Base-by-base conservation (phyloP, 2,888 invertebrate species). In the Tiliacea aurago region DNA sequence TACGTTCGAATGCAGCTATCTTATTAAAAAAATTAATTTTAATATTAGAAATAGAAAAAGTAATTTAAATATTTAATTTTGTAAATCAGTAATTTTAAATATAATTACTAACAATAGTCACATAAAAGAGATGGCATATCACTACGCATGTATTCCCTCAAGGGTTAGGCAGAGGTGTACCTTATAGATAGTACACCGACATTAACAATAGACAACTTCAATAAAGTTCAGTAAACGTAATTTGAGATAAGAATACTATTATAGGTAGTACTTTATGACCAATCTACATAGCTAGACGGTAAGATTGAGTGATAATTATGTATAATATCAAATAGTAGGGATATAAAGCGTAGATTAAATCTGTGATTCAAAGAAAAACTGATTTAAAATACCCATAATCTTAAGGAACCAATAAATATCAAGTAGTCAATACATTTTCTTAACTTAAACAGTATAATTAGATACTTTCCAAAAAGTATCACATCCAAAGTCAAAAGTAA, bases 401-500 rank as follows among this genome's bases (percentile, higher is more conserved):
- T 28, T 47, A 41, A 41, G n/a, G 2, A 53, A 61, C 15, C 23
- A 53, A 61, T 70, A 23, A 53, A 78, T 59, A 69, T 59, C 23
- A 78, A 55, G 71, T 37, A 78, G 53, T 53, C 43, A 70, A 71
- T 53, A 70, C 20, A 70, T 55, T 76, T 49, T 53, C 41, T 13
- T 33, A 43, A 15, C 41, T n/a, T n/a, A 76, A 49, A 55, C 33
- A 61, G 49, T 70, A 62, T 67, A 78, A 59, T 68, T 33, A 59
- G 51, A 64, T 70, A 70, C 37, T 74, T 67, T 6, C 53, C 51
- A 63, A 63, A 65, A 64, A 23, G 33, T 23, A 28, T 28, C 9
- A 69, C 49, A 65, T 70, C n/a, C 15, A 41, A 81, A 72, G 41
- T 76, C 58, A 76, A 77, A 78, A 77, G 67, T 68, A 81, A 86